These are phyloP conservation scores for Andrena camellia DNA, from an alignment of 2,888 invertebrate genomes.

Conservation along the genomic window DNA sequence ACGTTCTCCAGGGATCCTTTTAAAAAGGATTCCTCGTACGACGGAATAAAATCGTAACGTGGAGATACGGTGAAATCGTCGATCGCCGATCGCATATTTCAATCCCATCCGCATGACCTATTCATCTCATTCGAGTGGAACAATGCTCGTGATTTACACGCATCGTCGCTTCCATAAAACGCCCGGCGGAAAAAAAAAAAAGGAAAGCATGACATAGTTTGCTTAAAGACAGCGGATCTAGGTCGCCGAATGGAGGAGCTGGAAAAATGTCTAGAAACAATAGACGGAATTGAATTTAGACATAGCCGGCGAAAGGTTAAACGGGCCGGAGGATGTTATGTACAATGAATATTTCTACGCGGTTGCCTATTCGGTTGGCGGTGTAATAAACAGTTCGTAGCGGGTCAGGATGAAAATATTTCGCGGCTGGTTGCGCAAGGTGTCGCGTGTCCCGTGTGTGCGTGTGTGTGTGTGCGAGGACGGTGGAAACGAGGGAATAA, in stretches of 20 bases:
- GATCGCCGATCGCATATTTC: background rate
- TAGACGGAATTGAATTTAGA: background rate
- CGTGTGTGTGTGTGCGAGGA: too few relatives aligned
- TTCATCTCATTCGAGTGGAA: slow-evolving; percentile 8
- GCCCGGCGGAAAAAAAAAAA: background rate
- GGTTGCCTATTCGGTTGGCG: too few relatives aligned
- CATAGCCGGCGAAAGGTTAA: background rate
- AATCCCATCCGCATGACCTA: background rate
- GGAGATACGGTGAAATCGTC: background rate
- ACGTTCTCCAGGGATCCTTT: too few relatives aligned
- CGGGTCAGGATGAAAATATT: too few relatives aligned
- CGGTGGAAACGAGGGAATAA: too few relatives aligned
- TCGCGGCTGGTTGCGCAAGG: too few relatives aligned
- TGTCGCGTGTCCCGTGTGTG: too few relatives aligned
- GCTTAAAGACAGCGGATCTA: slow-evolving; percentile 22
- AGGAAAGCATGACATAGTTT: slow-evolving; percentile 22
- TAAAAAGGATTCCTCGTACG: too few relatives aligned
- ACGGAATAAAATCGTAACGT: background rate
- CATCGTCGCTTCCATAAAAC: slow-evolving; percentile 18
- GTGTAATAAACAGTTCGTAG: too few relatives aligned
- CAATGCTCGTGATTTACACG: slow-evolving; percentile 33
- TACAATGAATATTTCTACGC: background rate
- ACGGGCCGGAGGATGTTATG: background rate
- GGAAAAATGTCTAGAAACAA: slow-evolving; percentile 1
- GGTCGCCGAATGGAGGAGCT: slow-evolving; percentile 15